Evolutionary conservation across 2,888 invertebrate species (phyloP).

Genomic region (Adineta ricciae): DNA sequence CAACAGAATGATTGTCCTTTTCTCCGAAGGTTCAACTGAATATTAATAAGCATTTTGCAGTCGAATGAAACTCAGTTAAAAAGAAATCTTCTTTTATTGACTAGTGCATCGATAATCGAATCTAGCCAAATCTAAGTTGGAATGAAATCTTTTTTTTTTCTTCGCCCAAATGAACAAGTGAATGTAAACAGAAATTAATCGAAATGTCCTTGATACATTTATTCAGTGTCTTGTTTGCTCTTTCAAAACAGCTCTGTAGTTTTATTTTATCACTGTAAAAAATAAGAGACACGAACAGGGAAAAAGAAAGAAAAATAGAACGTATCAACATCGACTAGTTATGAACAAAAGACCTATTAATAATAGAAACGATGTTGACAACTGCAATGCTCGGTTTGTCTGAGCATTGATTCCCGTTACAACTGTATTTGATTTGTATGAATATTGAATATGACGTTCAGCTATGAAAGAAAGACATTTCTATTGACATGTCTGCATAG

Average conservation of each 20-base stretch:
- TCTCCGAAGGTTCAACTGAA: too few relatives aligned
- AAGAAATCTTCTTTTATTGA: too few relatives aligned
- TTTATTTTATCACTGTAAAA: conserved; percentile 15
- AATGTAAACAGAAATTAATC: neutral
- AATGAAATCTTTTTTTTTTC: too few relatives aligned
- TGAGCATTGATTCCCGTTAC: neutral
- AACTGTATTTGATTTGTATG: neutral
- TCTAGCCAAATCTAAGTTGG: too few relatives aligned
- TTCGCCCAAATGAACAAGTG: neutral
- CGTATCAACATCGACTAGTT: neutral
- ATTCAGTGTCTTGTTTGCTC: neutral
- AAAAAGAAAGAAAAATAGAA: neutral
- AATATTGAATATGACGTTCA: neutral
- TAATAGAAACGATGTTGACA: neutral
- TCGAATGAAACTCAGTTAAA: too few relatives aligned
- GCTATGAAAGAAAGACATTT: neutral
- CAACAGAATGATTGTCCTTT: too few relatives aligned
- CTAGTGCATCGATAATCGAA: too few relatives aligned
- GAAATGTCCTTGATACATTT: neutral
- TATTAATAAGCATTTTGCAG: too few relatives aligned
- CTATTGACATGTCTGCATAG: neutral
- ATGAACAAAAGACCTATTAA: neutral
- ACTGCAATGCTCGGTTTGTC: neutral
- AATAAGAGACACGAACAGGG: neutral
- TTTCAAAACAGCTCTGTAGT: neutral